Evolutionary conservation across 2,797 vertebrate species (phyloP).

Genomic region (Alfaro cultratus): DNA sequence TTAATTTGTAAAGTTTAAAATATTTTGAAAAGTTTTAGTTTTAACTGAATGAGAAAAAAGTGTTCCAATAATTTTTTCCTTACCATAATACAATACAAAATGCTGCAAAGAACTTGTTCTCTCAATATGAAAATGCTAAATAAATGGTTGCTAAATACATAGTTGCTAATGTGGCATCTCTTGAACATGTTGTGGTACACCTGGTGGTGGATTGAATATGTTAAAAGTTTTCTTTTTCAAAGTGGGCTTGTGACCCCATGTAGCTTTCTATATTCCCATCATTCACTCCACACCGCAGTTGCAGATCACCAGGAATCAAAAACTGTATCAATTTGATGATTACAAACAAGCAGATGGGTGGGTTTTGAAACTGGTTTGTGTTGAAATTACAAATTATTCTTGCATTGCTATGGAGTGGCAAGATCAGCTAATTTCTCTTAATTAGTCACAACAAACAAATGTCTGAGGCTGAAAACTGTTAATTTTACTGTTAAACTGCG

Average conservation of each 20-base stretch:
- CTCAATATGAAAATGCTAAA: not conserved
- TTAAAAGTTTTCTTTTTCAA: not conserved
- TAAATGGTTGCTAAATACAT: not conserved
- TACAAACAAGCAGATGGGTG: not conserved
- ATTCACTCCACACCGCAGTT: not conserved
- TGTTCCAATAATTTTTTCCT: not conserved
- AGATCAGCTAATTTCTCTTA: not conserved
- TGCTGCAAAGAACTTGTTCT: not conserved
- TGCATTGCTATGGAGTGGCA: not conserved
- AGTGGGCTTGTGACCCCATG: not conserved
- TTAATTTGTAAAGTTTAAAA: too few species aligned
- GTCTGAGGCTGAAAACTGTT: not conserved
- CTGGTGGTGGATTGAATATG: not conserved
- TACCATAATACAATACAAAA: not conserved
- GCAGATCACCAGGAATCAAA: not conserved
- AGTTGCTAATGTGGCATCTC: not conserved
- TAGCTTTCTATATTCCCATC: not conserved
- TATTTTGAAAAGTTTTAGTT: too few species aligned
- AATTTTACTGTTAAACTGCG: not conserved
- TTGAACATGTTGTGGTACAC: not conserved
- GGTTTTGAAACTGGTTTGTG: not conserved
- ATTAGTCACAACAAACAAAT: not conserved
- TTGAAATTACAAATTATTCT: not conserved
- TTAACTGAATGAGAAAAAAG: not conserved
- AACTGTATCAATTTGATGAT: not conserved